Evolutionary conservation across 2,888 invertebrate species (phyloP), one percentile per base, ranked within the genome.

Genomic region (Autographa gamma): DNA sequence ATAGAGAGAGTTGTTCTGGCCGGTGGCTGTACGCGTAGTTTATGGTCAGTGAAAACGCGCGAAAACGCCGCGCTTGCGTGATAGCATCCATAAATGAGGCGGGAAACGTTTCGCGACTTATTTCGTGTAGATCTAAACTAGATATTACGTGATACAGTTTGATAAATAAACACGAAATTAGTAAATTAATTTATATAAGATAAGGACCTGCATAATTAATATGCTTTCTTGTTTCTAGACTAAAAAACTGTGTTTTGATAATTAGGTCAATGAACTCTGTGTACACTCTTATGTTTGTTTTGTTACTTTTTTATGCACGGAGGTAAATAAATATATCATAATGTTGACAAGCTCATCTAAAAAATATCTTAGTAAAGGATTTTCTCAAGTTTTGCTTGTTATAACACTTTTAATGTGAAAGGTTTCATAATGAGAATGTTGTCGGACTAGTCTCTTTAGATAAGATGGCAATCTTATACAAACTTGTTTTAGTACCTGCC

Each of bases 21-120:
- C 63, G 68, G 60, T 67, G 58, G 25, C 60, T 67, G 60, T 60
- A 73, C 66, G 77, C 71, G 78, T 80, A 71, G 76, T 82, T 84
- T 88, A 88, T 87, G 87, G 87, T 85, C 70, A 86, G 89, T 84
- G 87, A 88, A 88, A 89, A 88, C 84, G 85, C 87, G 87, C 82
- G 87, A 86, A 87, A 85, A 85, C 76, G 66, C 63, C 63, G 66
- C 68, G 69, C 69, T 86, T 78, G 84, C 80, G 81, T 83, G 81
- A 78, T 74, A 74, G 54, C 63, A 77, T 78, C 68, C 65, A 67
- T 77, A 66, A 48, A 77, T 34, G 14, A 38, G 64, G 72, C 69
- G 73, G 73, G 68, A 77, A 77, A 67, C 48, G 25, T 66, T 54
- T 63, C 43, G 38, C 56, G 19, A 61, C 41, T 77, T 38, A 68